Conservation (phyloP, 2,797 vertebrate species). For the Triplophysa bombifrons region DNA sequence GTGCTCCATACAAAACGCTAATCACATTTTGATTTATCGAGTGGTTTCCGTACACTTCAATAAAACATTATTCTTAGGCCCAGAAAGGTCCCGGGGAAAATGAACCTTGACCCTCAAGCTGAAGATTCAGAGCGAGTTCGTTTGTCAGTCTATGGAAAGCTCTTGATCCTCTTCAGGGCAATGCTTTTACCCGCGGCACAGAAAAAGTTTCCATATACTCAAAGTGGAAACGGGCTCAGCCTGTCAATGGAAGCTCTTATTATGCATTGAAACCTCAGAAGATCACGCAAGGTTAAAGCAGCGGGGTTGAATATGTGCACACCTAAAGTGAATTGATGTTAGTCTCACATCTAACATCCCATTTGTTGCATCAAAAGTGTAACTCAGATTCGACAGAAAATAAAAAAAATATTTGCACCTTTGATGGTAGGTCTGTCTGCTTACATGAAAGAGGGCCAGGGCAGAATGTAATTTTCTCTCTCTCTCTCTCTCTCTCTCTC, state of each 20-base stretch:
- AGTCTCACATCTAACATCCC: constrained; percentile 67
- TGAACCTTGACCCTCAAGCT: constrained; percentile 70
- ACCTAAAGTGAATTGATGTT: constrained; percentile 69
- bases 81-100: constrained; percentile 42
- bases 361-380: constrained; percentile 61
- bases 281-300: constrained; percentile 70
- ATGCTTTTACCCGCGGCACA: constrained; percentile 65
- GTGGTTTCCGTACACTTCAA: constrained; percentile 56
- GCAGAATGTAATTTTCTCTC: no score
- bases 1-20: constrained; percentile 17
- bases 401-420: constrained; percentile 21
- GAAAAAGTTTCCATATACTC: constrained; percentile 67
- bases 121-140: constrained; percentile 68
- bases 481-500: background rate
- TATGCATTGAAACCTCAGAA: constrained; percentile 67
- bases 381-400: constrained; percentile 1
- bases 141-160: constrained; percentile 73
- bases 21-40: constrained; percentile 35
- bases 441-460: background rate
- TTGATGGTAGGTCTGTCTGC: background rate
- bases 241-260: constrained; percentile 73
- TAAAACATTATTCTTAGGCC: constrained; percentile 66
- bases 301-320: constrained; percentile 65
- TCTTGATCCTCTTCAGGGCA: constrained; percentile 65
- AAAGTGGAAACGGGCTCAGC: constrained; percentile 67